These are phyloP conservation scores for Callinectes sapidus DNA, from an alignment of 2,888 invertebrate species.

Conservation along the genomic window DNA sequence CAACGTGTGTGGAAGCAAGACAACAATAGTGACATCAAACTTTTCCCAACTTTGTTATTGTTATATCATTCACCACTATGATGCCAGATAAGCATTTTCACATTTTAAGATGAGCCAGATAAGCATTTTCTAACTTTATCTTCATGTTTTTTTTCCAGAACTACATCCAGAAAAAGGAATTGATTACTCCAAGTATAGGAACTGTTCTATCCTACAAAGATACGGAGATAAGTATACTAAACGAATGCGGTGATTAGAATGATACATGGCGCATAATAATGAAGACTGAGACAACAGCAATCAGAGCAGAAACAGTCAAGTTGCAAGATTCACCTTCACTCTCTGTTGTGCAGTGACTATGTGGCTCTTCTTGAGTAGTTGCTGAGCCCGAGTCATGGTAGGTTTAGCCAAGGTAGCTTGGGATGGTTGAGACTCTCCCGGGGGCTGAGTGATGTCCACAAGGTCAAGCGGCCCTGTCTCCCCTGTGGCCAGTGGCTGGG, in stretches of 20 bases:
- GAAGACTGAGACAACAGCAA: background rate
- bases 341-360: slow-evolving; percentile 72
- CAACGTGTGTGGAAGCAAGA: background rate
- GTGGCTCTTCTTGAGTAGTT: slow-evolving; percentile 71
- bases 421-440: slow-evolving; percentile 46
- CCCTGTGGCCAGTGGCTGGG: slow-evolving; percentile 55
- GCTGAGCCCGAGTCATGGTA: slow-evolving; percentile 68
- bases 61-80: background rate
- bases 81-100: background rate
- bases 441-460: slow-evolving; percentile 62
- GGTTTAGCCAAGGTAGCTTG: slow-evolving; percentile 35
- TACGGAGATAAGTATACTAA: no score
- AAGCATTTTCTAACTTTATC: background rate
- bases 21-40: background rate
- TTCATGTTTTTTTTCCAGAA: no score
- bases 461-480: slow-evolving; percentile 54
- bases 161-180: no score
- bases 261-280: background rate
- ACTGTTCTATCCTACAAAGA: no score
- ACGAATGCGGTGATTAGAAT: no score
- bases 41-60: background rate
- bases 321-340: slow-evolving; percentile 64
- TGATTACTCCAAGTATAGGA: no score
- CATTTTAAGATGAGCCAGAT: background rate
- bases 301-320: background rate